Evolutionary conservation across 2,113 vertebrate genomes (phyloP).

Genomic region (Perccottus glenii): DNA sequence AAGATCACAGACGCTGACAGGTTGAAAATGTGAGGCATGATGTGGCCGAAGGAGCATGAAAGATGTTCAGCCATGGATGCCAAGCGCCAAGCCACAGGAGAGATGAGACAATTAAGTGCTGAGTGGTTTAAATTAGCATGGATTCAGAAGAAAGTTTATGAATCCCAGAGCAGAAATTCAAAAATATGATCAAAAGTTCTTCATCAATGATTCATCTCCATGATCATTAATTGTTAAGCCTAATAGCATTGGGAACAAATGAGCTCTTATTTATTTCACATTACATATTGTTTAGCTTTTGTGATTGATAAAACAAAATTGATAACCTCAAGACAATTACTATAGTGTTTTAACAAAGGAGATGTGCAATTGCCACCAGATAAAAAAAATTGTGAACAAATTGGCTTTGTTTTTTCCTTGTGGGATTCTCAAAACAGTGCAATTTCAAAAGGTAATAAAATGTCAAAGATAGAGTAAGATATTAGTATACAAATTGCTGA

Average conservation of each 20-base stretch:
- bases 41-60: slow-evolving; percentile 78
- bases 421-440: neutral
- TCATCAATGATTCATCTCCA: too few species aligned
- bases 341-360: too few species aligned
- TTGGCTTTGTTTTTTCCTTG: too few species aligned
- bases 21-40: slow-evolving; percentile 76
- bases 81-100: slow-evolving; percentile 46
- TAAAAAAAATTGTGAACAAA: too few species aligned
- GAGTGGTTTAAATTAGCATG: neutral
- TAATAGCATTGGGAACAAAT: too few species aligned
- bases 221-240: neutral
- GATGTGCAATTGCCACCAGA: too few species aligned
- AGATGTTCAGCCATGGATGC: slow-evolving; percentile 66
- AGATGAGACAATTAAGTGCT: slow-evolving; percentile 43
- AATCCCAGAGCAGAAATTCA: neutral
- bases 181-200: too few species aligned
- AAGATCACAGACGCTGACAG: slow-evolving; percentile 73
- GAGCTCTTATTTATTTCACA: too few species aligned
- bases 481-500: neutral
- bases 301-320: too few species aligned
- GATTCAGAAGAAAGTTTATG: neutral
- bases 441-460: neutral
- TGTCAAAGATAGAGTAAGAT: neutral
- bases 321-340: too few species aligned
- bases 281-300: too few species aligned